Conservation (phyloP, 2,888 invertebrate genomes). For the Oscheius sp. region DNA sequence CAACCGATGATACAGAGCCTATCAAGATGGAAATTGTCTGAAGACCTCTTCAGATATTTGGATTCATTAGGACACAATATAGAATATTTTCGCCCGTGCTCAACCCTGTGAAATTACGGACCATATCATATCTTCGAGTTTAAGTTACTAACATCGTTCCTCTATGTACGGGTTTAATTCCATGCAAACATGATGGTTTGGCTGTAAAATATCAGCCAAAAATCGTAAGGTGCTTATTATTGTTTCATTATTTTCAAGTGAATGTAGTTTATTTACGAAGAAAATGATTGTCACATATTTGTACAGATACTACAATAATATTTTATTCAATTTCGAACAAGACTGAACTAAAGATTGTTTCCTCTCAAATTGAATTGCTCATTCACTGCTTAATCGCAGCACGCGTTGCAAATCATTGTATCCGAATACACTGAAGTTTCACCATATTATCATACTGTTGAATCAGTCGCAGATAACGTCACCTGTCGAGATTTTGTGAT, state of each 20-base stretch:
- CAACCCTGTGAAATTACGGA: constrained; percentile 23
- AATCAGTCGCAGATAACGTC: too few species aligned
- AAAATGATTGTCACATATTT: constrained; percentile 9
- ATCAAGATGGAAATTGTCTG: constrained; percentile 35
- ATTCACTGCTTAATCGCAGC: too few species aligned
- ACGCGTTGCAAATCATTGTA: too few species aligned
- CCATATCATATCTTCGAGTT: neutral
- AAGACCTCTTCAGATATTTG: neutral
- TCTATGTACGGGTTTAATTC: constrained; percentile 11
- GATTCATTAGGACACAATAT: too few species aligned
- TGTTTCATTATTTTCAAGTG: constrained; percentile 12
- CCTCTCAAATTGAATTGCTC: too few species aligned
- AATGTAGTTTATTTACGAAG: constrained; percentile 4
- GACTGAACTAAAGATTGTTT: too few species aligned
- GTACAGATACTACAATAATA: constrained; percentile 22
- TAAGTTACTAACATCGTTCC: neutral
- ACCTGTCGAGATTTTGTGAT: too few species aligned
- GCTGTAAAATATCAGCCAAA: too few species aligned
- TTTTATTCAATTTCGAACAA: neutral
- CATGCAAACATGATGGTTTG: constrained; percentile 12
- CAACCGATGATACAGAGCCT: constrained; percentile 20
- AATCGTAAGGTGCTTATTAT: constrained; percentile 17
- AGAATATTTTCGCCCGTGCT: constrained; percentile 17
- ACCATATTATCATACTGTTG: too few species aligned
- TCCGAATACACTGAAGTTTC: too few species aligned